Percentiles rank a stretch among this genome's conserved stretches.
Evolutionary conservation across 1,140 invertebrate genomes (phyloP).

Genomic region (Drosophila busckii): DNA sequence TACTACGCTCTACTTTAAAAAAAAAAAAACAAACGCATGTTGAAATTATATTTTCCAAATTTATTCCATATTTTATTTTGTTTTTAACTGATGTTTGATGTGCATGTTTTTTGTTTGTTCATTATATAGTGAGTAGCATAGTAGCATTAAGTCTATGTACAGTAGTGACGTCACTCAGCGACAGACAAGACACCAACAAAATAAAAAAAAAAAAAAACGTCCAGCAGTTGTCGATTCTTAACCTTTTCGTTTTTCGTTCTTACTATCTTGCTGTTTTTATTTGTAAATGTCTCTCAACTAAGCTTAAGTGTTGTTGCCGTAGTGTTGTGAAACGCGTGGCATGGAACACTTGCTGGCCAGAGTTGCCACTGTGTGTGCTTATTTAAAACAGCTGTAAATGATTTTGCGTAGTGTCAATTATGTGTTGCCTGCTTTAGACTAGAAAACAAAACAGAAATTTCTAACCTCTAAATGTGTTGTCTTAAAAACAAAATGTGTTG

Average conservation of each 20-base stretch:
- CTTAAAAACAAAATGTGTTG: constrained; percentile 18
- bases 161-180: too few species aligned
- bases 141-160: constrained; percentile 10
- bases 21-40: neutral
- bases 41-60: constrained; percentile 18
- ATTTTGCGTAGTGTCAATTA: constrained; percentile 7
- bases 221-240: too few species aligned
- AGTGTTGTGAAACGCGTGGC: constrained; percentile 13
- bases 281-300: too few species aligned
- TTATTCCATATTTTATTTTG: constrained; percentile 1
- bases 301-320: neutral
- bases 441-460: constrained; percentile 31
- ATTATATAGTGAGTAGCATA: constrained; percentile 6
- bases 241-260: neutral
- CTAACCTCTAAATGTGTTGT: constrained; percentile 5
- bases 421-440: constrained; percentile 32
- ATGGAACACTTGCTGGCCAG: constrained; percentile 18
- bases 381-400: constrained; percentile 8
- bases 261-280: neutral
- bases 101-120: constrained; percentile 18
- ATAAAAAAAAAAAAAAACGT: too few species aligned
- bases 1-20: constrained; percentile 18
- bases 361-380: constrained; percentile 6
- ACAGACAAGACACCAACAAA: too few species aligned
- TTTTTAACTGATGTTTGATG: constrained; percentile 2